Percentiles rank a stretch among this genome's conserved stretches.
These are phyloP conservation scores for Kuschelorhynchus macadamiae DNA, from an alignment of 2,888 invertebrate genomes.

Conservation along the genomic window DNA sequence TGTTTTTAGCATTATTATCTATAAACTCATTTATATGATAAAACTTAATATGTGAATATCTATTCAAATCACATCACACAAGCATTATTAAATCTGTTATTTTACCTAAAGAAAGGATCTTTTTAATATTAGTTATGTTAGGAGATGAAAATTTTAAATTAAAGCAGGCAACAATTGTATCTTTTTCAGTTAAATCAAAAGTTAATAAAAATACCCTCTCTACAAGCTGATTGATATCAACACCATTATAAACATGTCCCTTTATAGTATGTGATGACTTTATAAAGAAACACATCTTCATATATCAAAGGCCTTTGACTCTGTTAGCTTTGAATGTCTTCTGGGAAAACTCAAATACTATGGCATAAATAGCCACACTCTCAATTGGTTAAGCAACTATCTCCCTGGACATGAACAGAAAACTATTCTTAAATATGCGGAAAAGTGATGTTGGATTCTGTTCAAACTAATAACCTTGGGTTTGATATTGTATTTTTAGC, in stretches of 20 bases:
- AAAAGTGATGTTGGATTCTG: no score
- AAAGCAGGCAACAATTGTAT: neutral
- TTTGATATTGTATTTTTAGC: no score
- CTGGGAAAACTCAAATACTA: no score
- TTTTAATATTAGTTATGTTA: neutral
- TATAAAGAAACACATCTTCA: neutral
- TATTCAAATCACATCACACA: neutral
- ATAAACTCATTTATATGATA: neutral
- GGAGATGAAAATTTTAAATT: neutral
- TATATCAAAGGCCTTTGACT: no score
- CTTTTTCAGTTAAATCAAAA: neutral
- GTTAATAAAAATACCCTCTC: slow-evolving; percentile 1
- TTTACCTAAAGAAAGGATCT: slow-evolving; percentile 3
- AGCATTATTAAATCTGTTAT: neutral
- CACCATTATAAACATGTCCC: neutral
- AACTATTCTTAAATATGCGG: no score
- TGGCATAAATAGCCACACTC: no score
- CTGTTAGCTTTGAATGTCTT: no score
- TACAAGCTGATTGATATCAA: neutral
- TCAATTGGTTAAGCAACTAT: no score
- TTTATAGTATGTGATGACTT: neutral
- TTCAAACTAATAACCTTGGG: no score
- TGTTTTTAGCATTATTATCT: neutral
- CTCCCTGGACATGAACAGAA: no score
- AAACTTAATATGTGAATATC: neutral